Conservation (phyloP, 2,797 vertebrate genomes). For the Clarias fuscus region DNA sequence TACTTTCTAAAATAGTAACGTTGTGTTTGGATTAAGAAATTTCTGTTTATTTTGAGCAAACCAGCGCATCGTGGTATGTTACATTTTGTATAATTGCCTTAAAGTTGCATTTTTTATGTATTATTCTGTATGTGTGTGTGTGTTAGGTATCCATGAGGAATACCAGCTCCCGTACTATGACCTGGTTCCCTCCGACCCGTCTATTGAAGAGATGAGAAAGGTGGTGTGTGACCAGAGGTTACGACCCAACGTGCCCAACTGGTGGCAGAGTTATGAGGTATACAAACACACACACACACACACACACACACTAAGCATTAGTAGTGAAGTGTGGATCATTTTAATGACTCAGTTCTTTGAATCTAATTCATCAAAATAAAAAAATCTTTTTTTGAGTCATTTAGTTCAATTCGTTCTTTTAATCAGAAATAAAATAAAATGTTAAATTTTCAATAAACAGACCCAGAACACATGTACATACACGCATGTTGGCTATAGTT, state of each 20-base stretch:
- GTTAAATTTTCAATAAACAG: too few species aligned
- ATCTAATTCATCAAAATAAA: too few species aligned
- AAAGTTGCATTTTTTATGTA: not conserved
- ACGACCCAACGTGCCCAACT: slow-evolving; percentile 92
- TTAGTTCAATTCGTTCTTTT: too few species aligned
- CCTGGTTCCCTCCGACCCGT: slow-evolving; percentile 92
- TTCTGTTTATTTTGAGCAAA: not conserved
- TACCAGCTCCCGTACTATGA: slow-evolving; percentile 96
- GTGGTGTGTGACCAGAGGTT: slow-evolving; percentile 93
- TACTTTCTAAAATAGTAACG: not conserved
- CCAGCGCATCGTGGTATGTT: not conserved
- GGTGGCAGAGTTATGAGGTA: slow-evolving; percentile 98
- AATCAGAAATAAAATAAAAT: too few species aligned
- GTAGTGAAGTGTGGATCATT: too few species aligned
- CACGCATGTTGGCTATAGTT: not conserved
- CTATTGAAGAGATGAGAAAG: slow-evolving; percentile 96
- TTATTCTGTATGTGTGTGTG: not conserved
- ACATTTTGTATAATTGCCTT: not conserved
- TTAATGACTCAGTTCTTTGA: too few species aligned
- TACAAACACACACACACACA: not conserved
- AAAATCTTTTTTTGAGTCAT: too few species aligned
- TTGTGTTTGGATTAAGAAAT: not conserved
- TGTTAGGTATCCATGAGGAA: slow-evolving; percentile 89
- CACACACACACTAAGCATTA: too few species aligned
- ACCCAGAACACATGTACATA: slow-evolving; percentile 49